These are phyloP conservation scores for Calcarius lapponicus DNA, from an alignment of 2,797 vertebrate genomes.

Conservation along the genomic window DNA sequence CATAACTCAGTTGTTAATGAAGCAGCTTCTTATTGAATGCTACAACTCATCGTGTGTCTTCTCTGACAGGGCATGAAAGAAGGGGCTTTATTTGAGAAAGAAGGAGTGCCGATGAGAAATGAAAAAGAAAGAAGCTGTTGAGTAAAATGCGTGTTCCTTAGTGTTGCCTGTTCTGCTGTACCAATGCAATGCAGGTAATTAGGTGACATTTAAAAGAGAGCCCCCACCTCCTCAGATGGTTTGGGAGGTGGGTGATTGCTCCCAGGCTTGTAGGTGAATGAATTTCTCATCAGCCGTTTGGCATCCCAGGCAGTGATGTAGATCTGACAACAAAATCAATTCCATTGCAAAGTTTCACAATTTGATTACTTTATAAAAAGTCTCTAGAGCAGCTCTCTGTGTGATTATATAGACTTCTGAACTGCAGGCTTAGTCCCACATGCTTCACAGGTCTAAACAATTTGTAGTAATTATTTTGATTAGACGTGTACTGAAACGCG, in stretches of 20 bases:
- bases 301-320: conserved; percentile 10
- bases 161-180: neutral
- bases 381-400: conserved; percentile 22
- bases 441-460: conserved; percentile 35
- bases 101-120: neutral
- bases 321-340: conserved; percentile 60
- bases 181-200: neutral
- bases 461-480: conserved; percentile 47
- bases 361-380: conserved; percentile 57
- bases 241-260: neutral
- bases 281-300: conserved; percentile 31
- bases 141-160: neutral
- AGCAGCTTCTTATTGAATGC: neutral
- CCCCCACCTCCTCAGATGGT: neutral
- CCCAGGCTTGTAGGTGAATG: neutral
- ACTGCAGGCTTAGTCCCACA: conserved; percentile 32
- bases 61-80: neutral
- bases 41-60: neutral
- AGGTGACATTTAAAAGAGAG: neutral
- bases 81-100: neutral
- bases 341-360: conserved; percentile 43
- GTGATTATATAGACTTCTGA: conserved; percentile 45
- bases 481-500: neutral
- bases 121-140: neutral
- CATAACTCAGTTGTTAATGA: conserved; percentile 27